phyloP scores from a whole-genome alignment of 2,113 vertebrate species.

The Motacilla tschutschensis region DNA sequence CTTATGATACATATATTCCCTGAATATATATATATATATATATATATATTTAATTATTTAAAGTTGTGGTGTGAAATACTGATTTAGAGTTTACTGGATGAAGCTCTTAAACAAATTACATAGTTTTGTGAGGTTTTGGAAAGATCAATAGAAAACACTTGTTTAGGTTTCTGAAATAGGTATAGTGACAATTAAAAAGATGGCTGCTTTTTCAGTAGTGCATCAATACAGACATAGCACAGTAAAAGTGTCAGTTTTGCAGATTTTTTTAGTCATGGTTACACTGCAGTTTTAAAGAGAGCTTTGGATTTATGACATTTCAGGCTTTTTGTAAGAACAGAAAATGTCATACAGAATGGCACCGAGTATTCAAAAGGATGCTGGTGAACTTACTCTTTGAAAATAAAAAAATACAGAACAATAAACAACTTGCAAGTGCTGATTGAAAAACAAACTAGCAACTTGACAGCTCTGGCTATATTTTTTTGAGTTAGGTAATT shows the following conservation, averaged over 20 bases:
- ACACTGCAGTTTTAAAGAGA: neutral
- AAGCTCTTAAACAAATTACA: neutral
- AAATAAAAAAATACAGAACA: neutral
- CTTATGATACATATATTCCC: neutral
- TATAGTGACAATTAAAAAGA: constrained; percentile 14
- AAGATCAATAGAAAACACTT: neutral
- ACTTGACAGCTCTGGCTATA: neutral
- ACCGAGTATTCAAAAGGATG: neutral
- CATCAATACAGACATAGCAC: neutral
- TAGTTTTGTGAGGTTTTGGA: neutral
- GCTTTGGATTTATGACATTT: neutral
- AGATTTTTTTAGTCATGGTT: neutral
- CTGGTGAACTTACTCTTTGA: neutral
- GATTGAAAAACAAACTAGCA: neutral
- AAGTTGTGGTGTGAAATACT: neutral
- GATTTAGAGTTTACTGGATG: neutral
- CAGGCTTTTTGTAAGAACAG: neutral
- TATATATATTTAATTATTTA: neutral
- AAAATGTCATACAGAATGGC: neutral
- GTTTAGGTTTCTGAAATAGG: neutral
- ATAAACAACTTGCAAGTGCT: neutral
- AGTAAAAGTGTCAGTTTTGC: constrained; percentile 21
- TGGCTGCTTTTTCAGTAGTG: constrained; percentile 15
- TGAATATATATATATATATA: neutral
- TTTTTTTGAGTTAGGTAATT: neutral